Evolutionary conservation across 2,888 invertebrate genomes (phyloP), one percentile per base, ranked within the genome.

Genomic region (Hemicrepidius hirtus): DNA sequence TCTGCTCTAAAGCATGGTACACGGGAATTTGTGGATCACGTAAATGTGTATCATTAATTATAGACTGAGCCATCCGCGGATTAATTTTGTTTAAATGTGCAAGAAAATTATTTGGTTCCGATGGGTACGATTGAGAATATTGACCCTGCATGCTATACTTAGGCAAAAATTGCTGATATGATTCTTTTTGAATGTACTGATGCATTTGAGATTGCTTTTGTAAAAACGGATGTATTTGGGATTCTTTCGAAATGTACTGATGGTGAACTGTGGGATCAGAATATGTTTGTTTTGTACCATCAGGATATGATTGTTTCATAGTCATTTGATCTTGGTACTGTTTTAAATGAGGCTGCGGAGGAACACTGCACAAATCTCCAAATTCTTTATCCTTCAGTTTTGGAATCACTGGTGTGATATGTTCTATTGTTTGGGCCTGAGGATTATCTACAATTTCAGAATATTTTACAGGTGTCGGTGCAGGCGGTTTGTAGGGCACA

Each of bases 281-380:
- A 55, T 77, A 67, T 73, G 79, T 46, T 74, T 78, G 53, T 55
- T 78, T 57, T 73, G 75, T 53, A 3, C 79, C 80, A 24, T 82
- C 81, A 1, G 80, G 71, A 74, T 81, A 83, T 12, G 79, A 65
- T 18, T 81, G 82, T 68, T 81, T 82, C 73, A 82, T 75, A 74
- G 82, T 81, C 28, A 72, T 44, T 49, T 78, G 78, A 20, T 77
- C 74, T 10, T 40, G 72, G 32, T 71, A 74, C 37, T 71, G 74
- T 50, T 74, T 71, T 40, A 77, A 70, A 53, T 78, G 78, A 9
- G 75, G 12, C 41, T 82, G 83, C 68, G 83, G 85, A 62, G 82
- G 80, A 12, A 82, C 77, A 71, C 80, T 84, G 76, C 84, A 84
- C 82, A 85, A 82, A 32, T 85, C 85, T 80, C 84, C 80, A 57